Conservation (phyloP, 2,888 invertebrate genomes). For the Pogonocherus hispidulus region DNA sequence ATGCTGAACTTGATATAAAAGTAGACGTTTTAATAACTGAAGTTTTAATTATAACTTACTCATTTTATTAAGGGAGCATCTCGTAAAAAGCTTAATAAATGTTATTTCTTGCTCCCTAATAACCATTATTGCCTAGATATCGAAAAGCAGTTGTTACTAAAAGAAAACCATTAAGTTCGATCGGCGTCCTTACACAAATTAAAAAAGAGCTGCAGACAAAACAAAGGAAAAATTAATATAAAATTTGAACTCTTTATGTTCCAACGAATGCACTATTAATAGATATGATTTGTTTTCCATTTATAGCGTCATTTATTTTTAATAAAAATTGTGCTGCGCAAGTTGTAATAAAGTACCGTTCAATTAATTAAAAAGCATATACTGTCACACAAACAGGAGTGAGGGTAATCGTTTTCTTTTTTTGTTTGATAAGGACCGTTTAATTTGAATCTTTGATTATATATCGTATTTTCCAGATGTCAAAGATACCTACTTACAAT, state of each 20-base stretch:
- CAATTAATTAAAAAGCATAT: too few species aligned
- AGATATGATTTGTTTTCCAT: not conserved
- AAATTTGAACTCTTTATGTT: not conserved
- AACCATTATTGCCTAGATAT: not conserved
- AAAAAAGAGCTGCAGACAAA: not conserved
- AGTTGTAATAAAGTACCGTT: too few species aligned
- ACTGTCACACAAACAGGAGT: too few species aligned
- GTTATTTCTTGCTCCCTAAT: not conserved
- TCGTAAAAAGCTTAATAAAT: not conserved
- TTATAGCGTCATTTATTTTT: not conserved
- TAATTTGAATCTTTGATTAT: too few species aligned
- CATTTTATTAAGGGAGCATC: not conserved
- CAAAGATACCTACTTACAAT: too few species aligned
- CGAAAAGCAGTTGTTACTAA: not conserved
- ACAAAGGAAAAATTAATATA: not conserved
- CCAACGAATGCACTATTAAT: not conserved
- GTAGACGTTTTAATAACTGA: not conserved
- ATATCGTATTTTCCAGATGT: too few species aligned
- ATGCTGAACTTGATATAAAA: too few species aligned
- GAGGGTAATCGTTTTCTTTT: too few species aligned
- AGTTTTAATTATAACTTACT: not conserved
- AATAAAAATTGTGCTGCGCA: too few species aligned
- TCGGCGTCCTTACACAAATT: not conserved
- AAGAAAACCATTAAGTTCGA: not conserved
- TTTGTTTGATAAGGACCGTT: too few species aligned